Conservation (phyloP, 2,888 invertebrate genomes). For the Thymelicus lineola region DNA sequence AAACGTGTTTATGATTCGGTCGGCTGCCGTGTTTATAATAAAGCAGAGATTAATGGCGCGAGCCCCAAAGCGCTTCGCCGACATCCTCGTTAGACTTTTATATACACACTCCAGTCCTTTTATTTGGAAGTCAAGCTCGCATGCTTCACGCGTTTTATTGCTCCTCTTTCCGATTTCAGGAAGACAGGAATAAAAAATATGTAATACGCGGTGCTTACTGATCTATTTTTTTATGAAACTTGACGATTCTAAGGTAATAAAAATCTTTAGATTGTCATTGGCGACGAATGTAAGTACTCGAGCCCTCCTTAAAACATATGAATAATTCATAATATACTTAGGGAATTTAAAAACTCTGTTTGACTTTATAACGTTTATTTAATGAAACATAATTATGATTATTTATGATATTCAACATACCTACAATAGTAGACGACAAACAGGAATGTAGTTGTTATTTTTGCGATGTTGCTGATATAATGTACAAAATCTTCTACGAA, state of each 20-base stretch:
- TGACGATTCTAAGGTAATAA: background rate
- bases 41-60: slow-evolving; percentile 74
- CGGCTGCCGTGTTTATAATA: slow-evolving; percentile 77
- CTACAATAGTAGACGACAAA: no score
- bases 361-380: no score
- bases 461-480: no score
- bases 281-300: no score
- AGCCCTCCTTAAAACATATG: no score
- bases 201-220: slow-evolving; percentile 1
- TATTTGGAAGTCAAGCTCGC: slow-evolving; percentile 67
- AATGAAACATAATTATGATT: no score
- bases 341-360: no score
- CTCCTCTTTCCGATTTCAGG: slow-evolving; percentile 54
- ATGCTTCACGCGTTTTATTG: slow-evolving; percentile 68
- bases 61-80: slow-evolving; percentile 59
- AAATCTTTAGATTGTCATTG: no score
- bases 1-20: slow-evolving; percentile 78
- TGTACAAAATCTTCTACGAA: no score
- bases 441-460: no score
- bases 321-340: no score
- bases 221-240: background rate
- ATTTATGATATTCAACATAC: no score
- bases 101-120: slow-evolving; percentile 64
- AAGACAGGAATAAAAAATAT: slow-evolving; percentile 28
- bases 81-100: slow-evolving; percentile 72